Base-by-base conservation (phyloP, 1,140 invertebrate species). In the Drosophila arizonae region DNA sequence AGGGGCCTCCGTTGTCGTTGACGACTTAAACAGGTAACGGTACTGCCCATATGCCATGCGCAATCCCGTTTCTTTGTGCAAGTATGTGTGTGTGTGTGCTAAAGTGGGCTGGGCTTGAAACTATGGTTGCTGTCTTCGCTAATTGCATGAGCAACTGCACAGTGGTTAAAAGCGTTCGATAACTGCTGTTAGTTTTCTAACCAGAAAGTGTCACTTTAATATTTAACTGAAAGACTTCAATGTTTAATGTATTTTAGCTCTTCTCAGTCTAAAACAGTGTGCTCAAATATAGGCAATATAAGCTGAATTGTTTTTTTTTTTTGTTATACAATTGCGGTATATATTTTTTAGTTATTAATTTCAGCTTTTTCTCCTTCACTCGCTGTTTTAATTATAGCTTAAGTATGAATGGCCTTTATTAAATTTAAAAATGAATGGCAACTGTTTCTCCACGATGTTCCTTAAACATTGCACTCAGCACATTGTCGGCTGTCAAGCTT, bases 1-100 rank as follows among this genome's bases (percentile, higher is more conserved):
- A 30, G 55, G 36, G 66, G 77, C 48, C 62, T 57, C 64, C 64
- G 68, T 72, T 79, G 67, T 79, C 67, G 65, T 73, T 84, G 76
- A 76, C 81, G 74, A 80, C 80, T 87, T 63, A 87, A 79, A 87
- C 82, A 86, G 81, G 81, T 76, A 85, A 86, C 81, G 81, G 77
- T 60, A 81, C 62, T 80, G 69, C 78, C 79, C 75, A 81, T 77
- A 71, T 77, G 79, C 66, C 78, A 81, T 75, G 79, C 75, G 75
- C 79, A 79, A 45, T 81, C 64, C 48, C 64, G 51, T 62, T 71
- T 48, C 15, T 28, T 24, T 55, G 79, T 71, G 46, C 61, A 63
- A 57, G 72, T 45, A 52, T 52, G 52, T 52, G 36, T 45, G 30
- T 63, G 56, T 67, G 51, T 51, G 66, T 55, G 72, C 28, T 63